Evolutionary conservation across 64 coral and sea anemone species (phyloP), one percentile per base, ranked within the genome.

Genomic region (Trachythela sp.): DNA sequence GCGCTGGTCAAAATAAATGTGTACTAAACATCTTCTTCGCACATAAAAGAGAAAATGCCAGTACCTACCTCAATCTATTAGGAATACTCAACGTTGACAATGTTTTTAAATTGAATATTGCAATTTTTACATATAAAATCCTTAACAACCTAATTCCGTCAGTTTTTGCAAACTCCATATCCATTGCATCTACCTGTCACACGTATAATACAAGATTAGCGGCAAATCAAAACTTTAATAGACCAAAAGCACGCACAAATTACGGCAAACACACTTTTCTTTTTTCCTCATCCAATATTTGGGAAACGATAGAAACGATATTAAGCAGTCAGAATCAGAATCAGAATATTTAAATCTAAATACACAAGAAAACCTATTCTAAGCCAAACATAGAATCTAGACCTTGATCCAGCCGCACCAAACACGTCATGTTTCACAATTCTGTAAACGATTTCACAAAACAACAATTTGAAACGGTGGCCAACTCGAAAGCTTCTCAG

Each of bases 1-100:
- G n/a, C n/a, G 76, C 90, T 29, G 50, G 48, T 76, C 84, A 91
- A 87, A 91, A 91, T 91, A 40, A 64, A 22, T 88, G 86, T 0
- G 36, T 88, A 40, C 39, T 39, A 13, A 48, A 48, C 76, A 59
- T 90, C 13, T 54, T 90, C 20, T 90, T 90, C 29, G 8, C 76
- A 48, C n/a, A 84, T 2, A 75, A 41, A 64, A 76, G 0, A 41
- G 54, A 88, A 31, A 59, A 35, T 59, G 87, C 67, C 36, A 40
- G 29, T 32, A 22, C 40, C 39, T 76, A 41, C 36, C 0, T 31
- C 45, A 35, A 54, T 24, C 8, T 88, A 72, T 56, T 88, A 24
- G 87, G 35, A 68, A 88, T 88, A 39, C 45, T 71, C 14, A 64
- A 88, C 22, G 33, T 77, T 40, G 59, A 88, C 35, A 88, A 88